Evolutionary conservation across 2,888 invertebrate genomes (phyloP), one percentile per base, ranked within the genome.

Genomic region (Erebia palarica): DNA sequence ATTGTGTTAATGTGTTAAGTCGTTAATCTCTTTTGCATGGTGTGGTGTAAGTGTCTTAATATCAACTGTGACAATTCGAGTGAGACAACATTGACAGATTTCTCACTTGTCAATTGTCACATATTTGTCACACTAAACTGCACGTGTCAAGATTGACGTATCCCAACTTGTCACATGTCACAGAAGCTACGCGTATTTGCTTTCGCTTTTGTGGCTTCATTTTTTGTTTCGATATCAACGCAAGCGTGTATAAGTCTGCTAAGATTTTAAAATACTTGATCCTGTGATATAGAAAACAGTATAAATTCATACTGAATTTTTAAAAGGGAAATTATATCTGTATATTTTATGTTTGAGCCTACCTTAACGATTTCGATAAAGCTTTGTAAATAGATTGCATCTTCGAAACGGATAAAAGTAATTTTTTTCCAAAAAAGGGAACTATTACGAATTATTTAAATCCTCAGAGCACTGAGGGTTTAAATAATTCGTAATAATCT

Each of bases 51-150:
- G 36, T 65, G n/a, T 65, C 65, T 55, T 42, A 55, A 65, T 42
- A n/a, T 49, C 2, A 27, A 42, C 58, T 4, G 59, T 49, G 47
- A 27, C 49, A 7, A 66, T 27, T 18, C 21, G 14, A 14, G 21
- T 44, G 55, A 49, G 58, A 58, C 58, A 66, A 58, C 21, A 66
- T 18, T 63, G 73, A 73, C 71, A 64, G 69, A 58, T 73, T 16
- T 64, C 64, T 67, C 27, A 0, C 64, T 64, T 71, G 64, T 65
- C 61, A 68, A 13, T 58, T 72, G 47, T 58, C 67, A 68, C 13
- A 21, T 42, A 42, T 65, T 66, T 71, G 64, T 67, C 67, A 67
- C 67, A 27, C 42, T 59, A 67, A 67, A 67, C 59, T 49, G 67
- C 18, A 13, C n/a, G 58, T 59, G 67, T 67, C 58, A 59, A 59